These are phyloP conservation scores for Leptinotarsa texana DNA, from an alignment of 1,140 invertebrate species.

Conservation along the genomic window DNA sequence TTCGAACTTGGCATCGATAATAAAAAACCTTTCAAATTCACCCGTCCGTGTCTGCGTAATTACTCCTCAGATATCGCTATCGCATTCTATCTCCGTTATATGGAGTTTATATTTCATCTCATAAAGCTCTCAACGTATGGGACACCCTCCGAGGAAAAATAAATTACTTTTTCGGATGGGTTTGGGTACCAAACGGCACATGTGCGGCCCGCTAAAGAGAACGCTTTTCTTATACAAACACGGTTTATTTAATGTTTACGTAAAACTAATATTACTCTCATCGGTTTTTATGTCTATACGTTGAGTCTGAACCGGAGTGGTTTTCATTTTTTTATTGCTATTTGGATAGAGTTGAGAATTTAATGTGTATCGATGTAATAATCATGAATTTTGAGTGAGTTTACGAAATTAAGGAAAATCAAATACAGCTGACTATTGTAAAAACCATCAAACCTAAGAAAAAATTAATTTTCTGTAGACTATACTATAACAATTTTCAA, in stretches of 20 bases:
- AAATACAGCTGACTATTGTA: too few relatives aligned
- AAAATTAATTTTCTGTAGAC: too few relatives aligned
- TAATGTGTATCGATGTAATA: too few relatives aligned
- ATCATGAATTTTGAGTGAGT: too few relatives aligned
- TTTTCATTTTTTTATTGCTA: too few relatives aligned
- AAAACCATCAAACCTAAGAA: too few relatives aligned
- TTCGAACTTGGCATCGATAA: neutral
- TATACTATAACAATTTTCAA: too few relatives aligned
- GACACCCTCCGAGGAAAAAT: conserved; percentile 5
- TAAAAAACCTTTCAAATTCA: neutral
- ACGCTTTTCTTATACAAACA: neutral
- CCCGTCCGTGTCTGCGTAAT: neutral
- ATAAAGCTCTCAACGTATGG: conserved; percentile 7
- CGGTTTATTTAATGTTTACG: neutral
- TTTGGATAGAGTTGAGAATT: too few relatives aligned
- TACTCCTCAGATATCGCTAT: conserved; percentile 6
- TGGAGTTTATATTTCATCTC: conserved; percentile 6
- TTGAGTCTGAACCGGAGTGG: too few relatives aligned
- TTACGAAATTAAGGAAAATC: too few relatives aligned
- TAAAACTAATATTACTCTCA: conserved; percentile 1
- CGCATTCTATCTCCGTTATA: neutral
- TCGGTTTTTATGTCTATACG: neutral
- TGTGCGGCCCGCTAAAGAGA: neutral
- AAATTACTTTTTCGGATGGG: neutral
- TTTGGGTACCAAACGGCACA: neutral